phyloP scores from a whole-genome alignment of 2,797 vertebrate genomes.

The Babyrousa celebensis region DNA sequence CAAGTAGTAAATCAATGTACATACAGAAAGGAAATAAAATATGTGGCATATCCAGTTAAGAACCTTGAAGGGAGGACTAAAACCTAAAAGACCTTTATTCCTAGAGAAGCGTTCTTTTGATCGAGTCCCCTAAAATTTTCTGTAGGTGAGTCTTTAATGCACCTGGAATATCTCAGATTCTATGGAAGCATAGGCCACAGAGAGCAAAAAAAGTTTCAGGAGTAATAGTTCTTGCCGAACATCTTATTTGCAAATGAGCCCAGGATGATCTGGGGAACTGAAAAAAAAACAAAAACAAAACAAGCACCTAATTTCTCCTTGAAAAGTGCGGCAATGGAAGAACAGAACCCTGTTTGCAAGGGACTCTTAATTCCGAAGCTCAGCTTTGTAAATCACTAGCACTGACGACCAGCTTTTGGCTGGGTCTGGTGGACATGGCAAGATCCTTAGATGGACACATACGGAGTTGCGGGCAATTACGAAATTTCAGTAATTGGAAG shows the following conservation, averaged over 20 bases:
- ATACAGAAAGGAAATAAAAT: neutral
- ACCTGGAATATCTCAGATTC: neutral
- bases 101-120: conserved; percentile 25
- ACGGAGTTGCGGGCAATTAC: neutral
- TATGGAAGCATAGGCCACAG: neutral
- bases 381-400: neutral
- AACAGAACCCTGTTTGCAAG: neutral
- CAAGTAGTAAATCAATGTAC: conserved; percentile 50
- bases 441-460: neutral
- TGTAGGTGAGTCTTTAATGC: neutral
- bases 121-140: neutral
- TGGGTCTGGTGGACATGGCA: neutral
- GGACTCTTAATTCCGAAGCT: neutral
- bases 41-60: neutral
- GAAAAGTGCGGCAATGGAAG: neutral
- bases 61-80: neutral
- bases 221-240: conserved; percentile 32
- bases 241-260: neutral
- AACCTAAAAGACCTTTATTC: neutral
- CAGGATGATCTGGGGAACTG: neutral
- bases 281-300: conserved; percentile 25
- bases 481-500: conserved; percentile 35
- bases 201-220: neutral
- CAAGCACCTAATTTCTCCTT: neutral
- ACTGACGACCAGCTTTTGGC: neutral